A percentile compares a stretch with the other conserved stretches of the same genome.
Evolutionary conservation across 2,797 vertebrate species (phyloP).

Genomic region (Gobionotothen gibberifrons): DNA sequence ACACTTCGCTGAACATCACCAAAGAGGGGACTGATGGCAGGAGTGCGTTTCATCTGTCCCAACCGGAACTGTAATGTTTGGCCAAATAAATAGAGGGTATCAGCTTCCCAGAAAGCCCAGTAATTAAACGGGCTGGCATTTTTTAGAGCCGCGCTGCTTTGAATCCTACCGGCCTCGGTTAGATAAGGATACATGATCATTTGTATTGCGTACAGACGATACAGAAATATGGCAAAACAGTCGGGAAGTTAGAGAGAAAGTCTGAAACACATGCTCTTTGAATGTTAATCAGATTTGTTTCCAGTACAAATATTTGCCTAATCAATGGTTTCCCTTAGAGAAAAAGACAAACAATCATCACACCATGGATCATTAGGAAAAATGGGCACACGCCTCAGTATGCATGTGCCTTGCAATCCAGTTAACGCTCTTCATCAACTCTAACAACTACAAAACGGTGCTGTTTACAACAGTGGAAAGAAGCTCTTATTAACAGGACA

Average conservation of each 20-base stretch:
- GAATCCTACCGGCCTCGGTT: constrained; percentile 61
- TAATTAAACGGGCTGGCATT: constrained; percentile 70
- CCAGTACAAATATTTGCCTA: constrained; percentile 72
- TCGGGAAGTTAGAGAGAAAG: constrained; percentile 7
- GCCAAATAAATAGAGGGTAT: constrained; percentile 78
- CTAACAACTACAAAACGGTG: constrained; percentile 25
- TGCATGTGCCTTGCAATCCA: constrained; percentile 31
- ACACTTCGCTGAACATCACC: constrained; percentile 66
- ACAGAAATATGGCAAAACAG: constrained; percentile 26
- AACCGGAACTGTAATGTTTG: constrained; percentile 67
- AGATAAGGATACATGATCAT: constrained; percentile 59
- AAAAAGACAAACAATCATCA: constrained; percentile 69
- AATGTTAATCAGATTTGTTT: constrained; percentile 64
- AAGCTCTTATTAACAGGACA: constrained; percentile 53
- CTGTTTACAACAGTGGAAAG: constrained; percentile 45
- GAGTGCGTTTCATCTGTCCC: constrained; percentile 64
- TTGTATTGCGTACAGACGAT: constrained; percentile 39
- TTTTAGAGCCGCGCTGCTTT: constrained; percentile 60
- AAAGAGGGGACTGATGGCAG: constrained; percentile 59
- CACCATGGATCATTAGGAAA: constrained; percentile 66
- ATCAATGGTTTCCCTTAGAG: constrained; percentile 66
- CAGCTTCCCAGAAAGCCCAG: constrained; percentile 69
- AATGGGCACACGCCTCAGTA: constrained; percentile 49
- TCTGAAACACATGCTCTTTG: constrained; percentile 36
- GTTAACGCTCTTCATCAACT: constrained; percentile 48